These are phyloP conservation scores for Mamestra configurata DNA, from an alignment of 1,140 invertebrate genomes.

Conservation along the genomic window DNA sequence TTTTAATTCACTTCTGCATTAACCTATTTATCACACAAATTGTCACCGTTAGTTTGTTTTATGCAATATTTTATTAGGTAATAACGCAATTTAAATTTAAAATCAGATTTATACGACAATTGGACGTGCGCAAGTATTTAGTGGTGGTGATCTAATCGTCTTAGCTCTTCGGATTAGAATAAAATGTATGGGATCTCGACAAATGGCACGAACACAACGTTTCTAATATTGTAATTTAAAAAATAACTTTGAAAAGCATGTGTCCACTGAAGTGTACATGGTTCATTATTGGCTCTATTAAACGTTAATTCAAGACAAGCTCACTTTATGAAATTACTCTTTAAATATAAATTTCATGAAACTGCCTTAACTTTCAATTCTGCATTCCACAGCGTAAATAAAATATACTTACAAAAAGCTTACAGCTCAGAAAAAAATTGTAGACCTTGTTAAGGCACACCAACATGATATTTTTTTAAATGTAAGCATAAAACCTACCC, in stretches of 20 bases:
- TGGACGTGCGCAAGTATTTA: constrained; percentile 44
- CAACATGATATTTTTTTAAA: too few species aligned
- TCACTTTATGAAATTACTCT: too few species aligned
- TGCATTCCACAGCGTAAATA: too few species aligned
- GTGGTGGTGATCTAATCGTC: constrained; percentile 40
- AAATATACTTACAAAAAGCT: too few species aligned
- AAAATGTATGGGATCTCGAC: constrained; percentile 35
- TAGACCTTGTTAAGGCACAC: too few species aligned
- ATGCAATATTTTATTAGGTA: constrained; percentile 14
- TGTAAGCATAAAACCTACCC: not conserved
- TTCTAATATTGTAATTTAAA: constrained; percentile 32
- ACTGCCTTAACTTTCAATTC: too few species aligned
- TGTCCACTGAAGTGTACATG: constrained; percentile 30
- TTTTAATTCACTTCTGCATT: constrained; percentile 40
- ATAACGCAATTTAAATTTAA: constrained; percentile 19
- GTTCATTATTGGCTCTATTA: too few species aligned
- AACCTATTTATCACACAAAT: constrained; percentile 21
- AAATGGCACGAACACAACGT: constrained; percentile 34
- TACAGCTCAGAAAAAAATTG: too few species aligned
- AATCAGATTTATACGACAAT: constrained; percentile 36
- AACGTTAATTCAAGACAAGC: too few species aligned
- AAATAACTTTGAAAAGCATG: constrained; percentile 12
- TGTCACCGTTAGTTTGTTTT: constrained; percentile 34
- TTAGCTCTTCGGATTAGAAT: constrained; percentile 48
- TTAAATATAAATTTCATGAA: too few species aligned